Base-by-base conservation (phyloP, 2,113 vertebrate genomes). In the Carollia perspicillata region DNA sequence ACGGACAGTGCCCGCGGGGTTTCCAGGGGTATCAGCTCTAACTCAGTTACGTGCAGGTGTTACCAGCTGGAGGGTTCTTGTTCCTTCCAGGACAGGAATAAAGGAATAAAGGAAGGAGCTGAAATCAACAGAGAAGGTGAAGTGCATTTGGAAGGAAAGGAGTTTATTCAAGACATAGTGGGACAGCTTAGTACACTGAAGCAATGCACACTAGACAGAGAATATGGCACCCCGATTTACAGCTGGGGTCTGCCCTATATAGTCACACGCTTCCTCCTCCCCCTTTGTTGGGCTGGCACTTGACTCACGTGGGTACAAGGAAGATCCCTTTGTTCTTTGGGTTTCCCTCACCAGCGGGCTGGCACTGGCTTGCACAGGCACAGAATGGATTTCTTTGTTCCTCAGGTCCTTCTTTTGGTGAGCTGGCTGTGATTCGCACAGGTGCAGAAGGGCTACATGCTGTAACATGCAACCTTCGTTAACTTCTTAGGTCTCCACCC, bases 11-110 rank as follows among this genome's bases (percentile, higher is more conserved):
- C 98, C 8, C 97, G 93, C 18, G 97, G 97, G 17, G 66, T 94
- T 37, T 95, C 81, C 18, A 99, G 94, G 0, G 98, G 97, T 55
- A 93, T 98, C 95, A 99, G 96, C 81, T 99, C 99, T 94, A 99
- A 94, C 92, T 98, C 98, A 9, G 66, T 95, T 9, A 99, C 98
- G 98, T 99, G 98, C 53, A 99, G 26, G 28, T 47, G 42, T 72
- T 72, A 42, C 22, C 12, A 14, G 40, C 33, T 18, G 69, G 69
- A 28, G 40, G 40, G 40, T 35, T 68, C 65, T 18, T 74, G 71
- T 33, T 75, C 26, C 28, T 74, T 42, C 7, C 71, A 47, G 16
- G 42, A 47, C 10, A 75, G 72, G 28, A 75, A 75, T 47, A 30
- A 75, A 74, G 71, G 2, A 22, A 74, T 44, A 26, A 74, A 75